Conservation (phyloP, 2,888 invertebrate genomes). For the Chironomus riparius region DNA sequence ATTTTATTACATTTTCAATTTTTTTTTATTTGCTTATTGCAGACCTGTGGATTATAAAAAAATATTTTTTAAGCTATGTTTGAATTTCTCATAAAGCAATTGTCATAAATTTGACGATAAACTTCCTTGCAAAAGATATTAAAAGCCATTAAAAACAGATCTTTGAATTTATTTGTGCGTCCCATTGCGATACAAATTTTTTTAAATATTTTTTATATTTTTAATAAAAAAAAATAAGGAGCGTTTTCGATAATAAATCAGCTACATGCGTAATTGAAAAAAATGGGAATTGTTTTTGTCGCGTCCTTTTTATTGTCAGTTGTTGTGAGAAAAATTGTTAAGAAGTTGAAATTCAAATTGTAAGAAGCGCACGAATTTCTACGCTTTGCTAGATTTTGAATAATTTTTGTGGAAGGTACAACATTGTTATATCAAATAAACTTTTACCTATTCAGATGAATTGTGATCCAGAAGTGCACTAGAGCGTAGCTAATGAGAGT, state of each 20-base stretch:
- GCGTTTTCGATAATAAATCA: not conserved
- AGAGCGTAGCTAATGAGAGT: no score
- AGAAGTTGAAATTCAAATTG: not conserved
- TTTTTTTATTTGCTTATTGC: not conserved
- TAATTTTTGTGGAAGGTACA: no score
- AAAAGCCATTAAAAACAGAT: conserved; percentile 19
- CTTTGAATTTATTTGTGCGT: not conserved
- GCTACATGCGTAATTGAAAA: not conserved
- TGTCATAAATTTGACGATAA: conserved; percentile 15
- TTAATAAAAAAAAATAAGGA: not conserved
- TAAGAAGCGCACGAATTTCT: no score
- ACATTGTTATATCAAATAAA: no score
- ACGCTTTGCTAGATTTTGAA: no score
- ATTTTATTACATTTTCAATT: not conserved
- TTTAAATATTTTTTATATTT: not conserved
- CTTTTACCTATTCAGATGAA: no score
- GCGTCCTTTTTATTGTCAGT: not conserved
- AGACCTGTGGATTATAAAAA: conserved; percentile 18
- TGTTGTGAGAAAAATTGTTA: not conserved
- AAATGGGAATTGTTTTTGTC: not conserved
- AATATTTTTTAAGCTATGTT: not conserved
- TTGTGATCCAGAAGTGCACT: no score
- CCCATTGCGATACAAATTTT: not conserved
- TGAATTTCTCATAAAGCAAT: conserved; percentile 14
- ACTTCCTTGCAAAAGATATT: not conserved